Evolutionary conservation across 92 coral and sea anemone genomes (phyloP), one percentile per base, ranked within the genome.

Genomic region (Parazoanthus atlanticus): DNA sequence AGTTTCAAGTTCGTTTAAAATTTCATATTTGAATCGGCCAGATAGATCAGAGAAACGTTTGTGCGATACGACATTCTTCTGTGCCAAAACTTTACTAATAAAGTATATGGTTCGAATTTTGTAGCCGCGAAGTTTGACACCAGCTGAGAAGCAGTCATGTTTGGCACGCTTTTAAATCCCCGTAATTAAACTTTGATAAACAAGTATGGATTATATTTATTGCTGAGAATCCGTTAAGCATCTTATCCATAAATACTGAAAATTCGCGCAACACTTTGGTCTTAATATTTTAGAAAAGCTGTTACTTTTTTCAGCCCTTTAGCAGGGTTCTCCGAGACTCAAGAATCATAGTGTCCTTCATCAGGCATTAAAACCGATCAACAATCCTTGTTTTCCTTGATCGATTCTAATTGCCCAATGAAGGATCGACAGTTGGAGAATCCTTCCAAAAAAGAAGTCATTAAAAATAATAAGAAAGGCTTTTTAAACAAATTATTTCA

Each of bases 141-240:
- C 47, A 28, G 8, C 61, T 69, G 30, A n/a, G 30, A 23, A 77
- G 26, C 32, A 77, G 29, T 8, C 38, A 52, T 78, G 23, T 78
- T n/a, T 78, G 66, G 58, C 65, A 43, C 66, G 82, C 10, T 78
- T 25, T 47, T 16, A 47, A 78, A 43, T 26, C 40, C 25, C 33
- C 23, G 33, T 36, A 43, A 78, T 46, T 78, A 78, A 78, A 23
- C 33, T 46, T 78, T 78, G 66, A 46, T 78, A 78, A 78, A 78
- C 82, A 78, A 78, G 82, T 78, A 47, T 65, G 40, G 82, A 78
- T 78, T 46, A 36, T 36, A 36, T 36, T 36, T 36, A 75, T 36
- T 6, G 49, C 29, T 36, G 29, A 75, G 49, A 36, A 15, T 21
- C 52, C 46, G 31, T 75, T 75, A 75, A 33, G 30, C 47, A 36